Evolutionary conservation across 2,113 vertebrate genomes (phyloP).

Genomic region (Symphodus melops): DNA sequence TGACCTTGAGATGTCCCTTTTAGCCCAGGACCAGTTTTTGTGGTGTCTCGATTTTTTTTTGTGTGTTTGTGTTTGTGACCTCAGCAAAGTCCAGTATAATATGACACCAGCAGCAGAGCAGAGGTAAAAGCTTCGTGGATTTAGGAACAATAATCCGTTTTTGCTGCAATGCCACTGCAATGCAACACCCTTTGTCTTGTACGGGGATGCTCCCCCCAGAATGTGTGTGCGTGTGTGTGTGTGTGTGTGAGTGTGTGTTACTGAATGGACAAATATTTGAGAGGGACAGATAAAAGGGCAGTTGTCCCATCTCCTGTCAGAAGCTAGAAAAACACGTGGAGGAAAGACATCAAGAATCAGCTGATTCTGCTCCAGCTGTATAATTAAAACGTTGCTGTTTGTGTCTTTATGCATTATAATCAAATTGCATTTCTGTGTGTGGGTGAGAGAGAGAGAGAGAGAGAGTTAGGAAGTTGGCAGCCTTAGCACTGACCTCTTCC

Average conservation of each 20-base stretch:
- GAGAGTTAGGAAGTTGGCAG: background rate
- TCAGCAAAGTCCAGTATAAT: slow-evolving; percentile 22
- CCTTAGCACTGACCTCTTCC: background rate
- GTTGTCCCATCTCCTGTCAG: slow-evolving; percentile 29
- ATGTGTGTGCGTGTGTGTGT: slow-evolving; percentile 6
- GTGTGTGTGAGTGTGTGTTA: slow-evolving; percentile 10
- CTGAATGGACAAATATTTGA: slow-evolving; percentile 40
- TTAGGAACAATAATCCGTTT: slow-evolving; percentile 66
- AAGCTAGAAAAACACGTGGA: slow-evolving; percentile 22
- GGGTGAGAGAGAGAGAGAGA: no score
- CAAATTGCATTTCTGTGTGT: background rate
- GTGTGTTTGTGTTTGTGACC: slow-evolving; percentile 5
- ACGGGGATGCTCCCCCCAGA: slow-evolving; percentile 37
- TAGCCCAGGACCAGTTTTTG: background rate
- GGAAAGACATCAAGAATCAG: background rate
- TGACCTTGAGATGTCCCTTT: slow-evolving; percentile 32
- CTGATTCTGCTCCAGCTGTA: background rate
- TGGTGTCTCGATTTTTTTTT: no score
- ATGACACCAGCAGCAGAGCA: slow-evolving; percentile 40
- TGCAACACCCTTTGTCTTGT: slow-evolving; percentile 73
- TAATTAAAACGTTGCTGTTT: slow-evolving; percentile 17
- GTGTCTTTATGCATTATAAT: background rate
- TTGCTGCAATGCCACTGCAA: slow-evolving; percentile 81
- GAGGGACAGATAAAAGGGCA: slow-evolving; percentile 17
- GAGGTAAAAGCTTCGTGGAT: slow-evolving; percentile 52